Base-by-base conservation (phyloP, 2,797 vertebrate species). In the Pseudopleuronectes americanus region DNA sequence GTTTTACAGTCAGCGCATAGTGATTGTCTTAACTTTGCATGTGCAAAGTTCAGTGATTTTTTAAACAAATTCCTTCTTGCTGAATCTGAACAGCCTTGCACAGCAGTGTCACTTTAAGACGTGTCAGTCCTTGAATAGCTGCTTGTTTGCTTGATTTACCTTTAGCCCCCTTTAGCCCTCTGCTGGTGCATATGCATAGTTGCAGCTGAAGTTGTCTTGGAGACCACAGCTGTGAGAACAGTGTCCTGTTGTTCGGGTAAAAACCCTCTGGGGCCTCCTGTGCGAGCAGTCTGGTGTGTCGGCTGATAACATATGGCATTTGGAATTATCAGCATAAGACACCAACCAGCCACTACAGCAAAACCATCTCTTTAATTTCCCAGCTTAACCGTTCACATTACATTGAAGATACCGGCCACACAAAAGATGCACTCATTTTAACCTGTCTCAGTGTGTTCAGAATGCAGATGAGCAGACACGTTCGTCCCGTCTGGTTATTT, bases 181-280 rank as follows among this genome's bases (percentile, higher is more conserved):
- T 92, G 79, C 85, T 91, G 90, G 85, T 77, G 45, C 3, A 26
- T 41, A 33, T 64, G 26, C 16, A 69, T 17, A 77, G 14, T 64
- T 84, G 74, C 90, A 76, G 47, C 36, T 23, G 13, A 33, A 28
- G 0, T 4, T 23, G 23, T 2, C 54, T 12, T 48, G 21, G 16
- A 57, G 5, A 36, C 23, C 8, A 52, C 43, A 45, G 36, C 47
- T 13, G 5, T 13, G 21, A 54, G 54, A 59, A 59, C 21, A 65
- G 38, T 36, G 22, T 57, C 22, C 9, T 26, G 12, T 26, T 49
- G 38, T 6, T 60, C 24, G 19, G 17, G 1, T 12, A 23, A 2
- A 12, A 45, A 19, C 10, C 21, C 10, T 0, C 3, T 26, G 1
- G 4, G 22, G 14, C 13, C n/a, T 59, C 45, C 6, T 53, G 14